Base-by-base conservation (phyloP, 2,797 vertebrate species). In the Pelochelys cantorii region DNA sequence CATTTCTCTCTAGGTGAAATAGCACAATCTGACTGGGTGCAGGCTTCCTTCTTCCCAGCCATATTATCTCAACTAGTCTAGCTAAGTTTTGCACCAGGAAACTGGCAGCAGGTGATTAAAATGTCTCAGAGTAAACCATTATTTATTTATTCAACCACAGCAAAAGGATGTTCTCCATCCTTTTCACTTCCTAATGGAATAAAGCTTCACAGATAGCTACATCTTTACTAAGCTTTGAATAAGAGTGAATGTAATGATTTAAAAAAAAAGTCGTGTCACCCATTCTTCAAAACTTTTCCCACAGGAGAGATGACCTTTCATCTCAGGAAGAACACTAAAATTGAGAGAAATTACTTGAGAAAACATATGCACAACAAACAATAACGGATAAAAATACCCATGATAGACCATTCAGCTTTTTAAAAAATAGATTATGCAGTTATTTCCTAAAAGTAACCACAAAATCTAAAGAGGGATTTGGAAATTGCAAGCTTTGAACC, bases 331-430 rank as follows among this genome's bases (percentile, higher is more conserved):
- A 62, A 85, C 5, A 77, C 2, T 85, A 88, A 88, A 83, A 55
- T 31, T 52, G 62, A 57, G 1, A 25, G 86, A 25, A 20, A 13
- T 1, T 1, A 77, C 7, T 90, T 15, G 77, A 74, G 25, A 82
- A 94, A 93, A 62, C 11, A 88, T 4, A 54, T 11, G 85, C 54
- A 57, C 75, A 74, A 87, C n/a, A n/a, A 90, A 88, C 53, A 5
- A 5, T 52, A 79, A 10, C 60, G 4, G 3, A 9, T 65, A 22
- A 90, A 92, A 90, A 90, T 60, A 57, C 25, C 34, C 42, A 22
- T 74, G 71, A 42, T 34, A 74, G 34, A 22, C 71, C 15, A 25
- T 27, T 77, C 42, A 52, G 25, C 42, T 42, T 53, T 84, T 62
- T 77, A 88, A 20, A 55, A 95, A 83, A 1, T 57, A 20, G 27